phyloP scores from a whole-genome alignment of 2,113 vertebrate genomes.

The Thunnus maccoyii region DNA sequence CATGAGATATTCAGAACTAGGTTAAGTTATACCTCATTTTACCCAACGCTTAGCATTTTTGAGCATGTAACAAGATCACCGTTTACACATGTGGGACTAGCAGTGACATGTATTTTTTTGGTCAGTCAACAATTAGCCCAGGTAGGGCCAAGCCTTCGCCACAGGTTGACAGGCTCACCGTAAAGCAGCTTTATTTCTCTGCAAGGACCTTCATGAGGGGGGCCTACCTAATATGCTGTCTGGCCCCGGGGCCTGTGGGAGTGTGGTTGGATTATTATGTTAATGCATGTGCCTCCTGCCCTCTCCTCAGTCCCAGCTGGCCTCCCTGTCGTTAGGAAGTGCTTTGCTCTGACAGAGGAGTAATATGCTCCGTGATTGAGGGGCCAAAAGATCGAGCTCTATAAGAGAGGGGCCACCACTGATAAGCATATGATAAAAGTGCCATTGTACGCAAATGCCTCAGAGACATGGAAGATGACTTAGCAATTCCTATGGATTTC shows the following conservation, averaged over 20 bases:
- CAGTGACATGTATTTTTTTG: conserved; percentile 50
- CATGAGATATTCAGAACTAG: conserved; percentile 69
- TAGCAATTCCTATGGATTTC: conserved; percentile 82
- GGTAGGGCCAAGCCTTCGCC: conserved; percentile 78
- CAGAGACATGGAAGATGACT: conserved; percentile 77
- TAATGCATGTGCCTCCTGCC: conserved; percentile 98
- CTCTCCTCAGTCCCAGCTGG: conserved; percentile 98
- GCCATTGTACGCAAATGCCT: conserved; percentile 82
- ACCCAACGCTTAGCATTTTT: conserved; percentile 33
- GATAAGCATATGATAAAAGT: conserved; percentile 93
- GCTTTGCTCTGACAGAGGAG: conserved; percentile 99
- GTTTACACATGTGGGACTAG: conserved; percentile 20
- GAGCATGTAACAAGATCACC: conserved; percentile 32
- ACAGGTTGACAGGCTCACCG: conserved; percentile 95
- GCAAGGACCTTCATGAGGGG: conserved; percentile 88
- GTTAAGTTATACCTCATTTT: conserved; percentile 69
- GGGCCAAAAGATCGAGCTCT: conserved; percentile 95
- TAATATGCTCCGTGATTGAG: conserved; percentile 99
- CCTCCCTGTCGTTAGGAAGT: conserved; percentile 96
- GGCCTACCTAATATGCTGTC: conserved; percentile 96
- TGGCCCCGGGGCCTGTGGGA: conserved; percentile 98
- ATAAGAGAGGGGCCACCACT: conserved; percentile 87
- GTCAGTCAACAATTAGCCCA: conserved; percentile 80
- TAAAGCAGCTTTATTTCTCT: conserved; percentile 84
- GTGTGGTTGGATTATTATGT: conserved; percentile 99